Evolutionary conservation across 2,113 vertebrate genomes (phyloP), one percentile per base, ranked within the genome.

Genomic region (Collichthys lucidus): DNA sequence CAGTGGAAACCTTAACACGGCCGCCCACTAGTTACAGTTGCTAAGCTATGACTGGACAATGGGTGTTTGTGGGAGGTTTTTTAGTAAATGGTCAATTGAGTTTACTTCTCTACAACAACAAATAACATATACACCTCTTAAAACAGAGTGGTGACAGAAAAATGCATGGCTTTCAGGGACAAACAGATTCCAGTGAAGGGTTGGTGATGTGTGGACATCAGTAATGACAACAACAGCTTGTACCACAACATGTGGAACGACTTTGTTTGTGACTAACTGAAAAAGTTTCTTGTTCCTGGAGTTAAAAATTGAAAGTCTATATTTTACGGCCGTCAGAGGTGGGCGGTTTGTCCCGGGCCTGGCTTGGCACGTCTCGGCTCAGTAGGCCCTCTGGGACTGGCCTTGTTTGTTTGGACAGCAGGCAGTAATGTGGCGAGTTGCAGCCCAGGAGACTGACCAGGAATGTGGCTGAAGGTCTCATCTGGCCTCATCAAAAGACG

Each of bases 351-450:
- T 88, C 79, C 67, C 15, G 75, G 75, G 70, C 71, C 20, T 15
- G 83, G 74, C 73, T 69, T 76, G 84, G 75, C 79, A 70, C 7
- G 42, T 55, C 72, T 55, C 15, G 52, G 69, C 77, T 53, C 73
- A 47, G 86, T 47, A 68, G 74, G 67, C 79, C 80, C 79, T 80
- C 42, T 57, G 79, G 78, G 62, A 46, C 83, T 44, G 75, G 84
- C 80, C 80, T 82, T 93, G 89, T 94, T 94, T 95, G 89, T 94
- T 94, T 93, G 88, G 84, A 89, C 88, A 90, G 85, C 83, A 89
- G 89, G 80, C 90, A 90, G 89, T 88, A 86, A 91, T 91, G 93
- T 93, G 91, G 93, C 72, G 70, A 75, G 88, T 66, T 82, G 87
- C 89, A 87, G 82, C 91, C 91, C 87, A 62, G 91, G 90, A 94